Evolutionary conservation across 1,140 invertebrate genomes (phyloP), one percentile per base, ranked within the genome.

Genomic region (Drosophila tristis): DNA sequence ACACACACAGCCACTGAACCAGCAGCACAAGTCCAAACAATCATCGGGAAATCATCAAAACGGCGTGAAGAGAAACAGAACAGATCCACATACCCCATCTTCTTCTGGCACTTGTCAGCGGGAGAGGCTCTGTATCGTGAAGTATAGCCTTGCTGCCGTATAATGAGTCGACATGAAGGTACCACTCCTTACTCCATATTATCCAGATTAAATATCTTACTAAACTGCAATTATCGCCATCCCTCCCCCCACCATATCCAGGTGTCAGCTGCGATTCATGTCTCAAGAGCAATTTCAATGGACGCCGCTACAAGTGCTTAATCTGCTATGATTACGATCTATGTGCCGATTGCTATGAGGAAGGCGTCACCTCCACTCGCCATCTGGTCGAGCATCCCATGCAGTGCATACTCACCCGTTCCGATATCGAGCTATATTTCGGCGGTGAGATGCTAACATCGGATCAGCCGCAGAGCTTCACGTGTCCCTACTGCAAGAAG

Each of bases 221-320:
- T 7, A 7, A 5, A 23, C 11, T 3, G 2, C n/a, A 2, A 31
- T 16, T 47, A 31, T 66, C 64, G 47, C 23, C 45, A 54, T 44
- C 5, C 39, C 9, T 20, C 20, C 0, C 20, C 20, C 20, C 20
- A 20, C 20, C 20, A 20, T 20, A 20, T 25, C n/a, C 50, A 97
- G 96, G 96, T 94, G 98, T 99, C 89, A 99, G 98, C 95, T 99
- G 98, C 96, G 98, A 99, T 96, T 98, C 97, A 91, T 99, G 98
- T 95, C 95, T 99, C 93, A 99, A 99, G 94, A 97, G 97, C 92
- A 99, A 99, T 94, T 99, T 99, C 93, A 95, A 97, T 93, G 98
- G 98, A 89, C 96, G 97, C 92, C 95, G 98, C 90, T 99, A 98
- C 93, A 99, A 99, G 95, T 99, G 98, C 94, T 95, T 99, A 92